These are phyloP conservation scores for Globodera ellingtonae DNA, from an alignment of 1,140 invertebrate genomes.

Conservation along the genomic window DNA sequence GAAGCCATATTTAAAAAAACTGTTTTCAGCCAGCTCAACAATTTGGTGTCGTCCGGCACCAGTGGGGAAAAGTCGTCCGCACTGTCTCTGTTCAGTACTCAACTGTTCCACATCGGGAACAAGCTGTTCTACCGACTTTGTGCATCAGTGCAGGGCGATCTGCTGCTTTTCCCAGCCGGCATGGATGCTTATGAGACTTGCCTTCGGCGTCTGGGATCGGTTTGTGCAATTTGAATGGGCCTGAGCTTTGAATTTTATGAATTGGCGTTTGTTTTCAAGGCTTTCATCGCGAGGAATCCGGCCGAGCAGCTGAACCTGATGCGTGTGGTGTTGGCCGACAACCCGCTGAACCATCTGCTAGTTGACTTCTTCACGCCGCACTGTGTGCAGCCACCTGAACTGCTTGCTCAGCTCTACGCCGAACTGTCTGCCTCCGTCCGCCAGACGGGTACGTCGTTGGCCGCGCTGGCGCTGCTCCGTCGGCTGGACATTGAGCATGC, in stretches of 20 bases:
- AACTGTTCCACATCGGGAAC: constrained; percentile 28
- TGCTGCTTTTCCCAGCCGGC: constrained; percentile 39
- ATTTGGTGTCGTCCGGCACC: background rate
- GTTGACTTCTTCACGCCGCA: constrained; percentile 46
- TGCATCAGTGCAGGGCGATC: constrained; percentile 23
- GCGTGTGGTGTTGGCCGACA: constrained; percentile 39
- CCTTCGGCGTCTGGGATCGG: constrained; percentile 33
- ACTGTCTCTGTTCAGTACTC: background rate
- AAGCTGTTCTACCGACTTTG: constrained; percentile 43
- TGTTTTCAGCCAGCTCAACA: constrained; percentile 14
- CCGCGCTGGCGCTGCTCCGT: constrained; percentile 36
- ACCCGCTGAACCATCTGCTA: constrained; percentile 42
- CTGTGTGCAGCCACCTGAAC: constrained; percentile 30
- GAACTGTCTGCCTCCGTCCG: constrained; percentile 43
- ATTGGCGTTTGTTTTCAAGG: constrained; percentile 11
- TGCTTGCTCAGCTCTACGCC: constrained; percentile 41
- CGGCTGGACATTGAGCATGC: constrained; percentile 46
- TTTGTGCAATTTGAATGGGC: background rate
- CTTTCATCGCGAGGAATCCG: constrained; percentile 39
- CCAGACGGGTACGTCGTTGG: constrained; percentile 29
- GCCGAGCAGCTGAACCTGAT: constrained; percentile 41
- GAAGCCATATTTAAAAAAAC: background rate
- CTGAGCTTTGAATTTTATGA: background rate
- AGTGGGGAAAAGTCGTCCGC: too few relatives aligned
- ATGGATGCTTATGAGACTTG: constrained; percentile 35